Evolutionary conservation across 2,888 invertebrate genomes (phyloP).

Genomic region (Eristalis intricaria): DNA sequence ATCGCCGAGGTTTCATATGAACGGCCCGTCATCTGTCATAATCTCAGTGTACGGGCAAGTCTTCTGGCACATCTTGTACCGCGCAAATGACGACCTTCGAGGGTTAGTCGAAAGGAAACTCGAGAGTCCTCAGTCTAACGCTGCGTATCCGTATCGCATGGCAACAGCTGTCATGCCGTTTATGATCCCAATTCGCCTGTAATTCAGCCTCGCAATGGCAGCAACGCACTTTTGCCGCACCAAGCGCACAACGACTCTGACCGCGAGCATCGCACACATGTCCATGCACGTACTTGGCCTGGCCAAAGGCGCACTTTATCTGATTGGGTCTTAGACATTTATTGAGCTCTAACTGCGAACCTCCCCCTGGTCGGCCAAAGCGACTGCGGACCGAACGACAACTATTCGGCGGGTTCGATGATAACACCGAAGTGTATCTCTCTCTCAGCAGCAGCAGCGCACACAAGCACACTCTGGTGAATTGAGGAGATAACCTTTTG

Average conservation of each 20-base stretch:
- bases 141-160: not conserved
- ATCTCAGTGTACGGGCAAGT: not conserved
- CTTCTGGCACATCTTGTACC: too few species aligned
- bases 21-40: not conserved
- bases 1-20: not conserved
- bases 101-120: not conserved
- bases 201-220: not conserved
- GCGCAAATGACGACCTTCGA: not conserved
- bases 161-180: not conserved
- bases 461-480: not conserved
- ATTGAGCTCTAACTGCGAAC: slow-evolving; percentile 59
- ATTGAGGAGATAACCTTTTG: slow-evolving; percentile 66
- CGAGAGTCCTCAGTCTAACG: not conserved
- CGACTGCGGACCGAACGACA: slow-evolving; percentile 41
- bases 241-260: not conserved
- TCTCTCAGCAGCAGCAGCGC: not conserved
- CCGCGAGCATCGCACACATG: not conserved
- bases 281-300: not conserved
- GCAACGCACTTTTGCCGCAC: not conserved
- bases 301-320: slow-evolving; percentile 39
- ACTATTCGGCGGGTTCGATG: slow-evolving; percentile 25
- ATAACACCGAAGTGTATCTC: slow-evolving; percentile 34
- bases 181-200: not conserved
- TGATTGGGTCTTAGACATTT: slow-evolving; percentile 64
- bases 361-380: slow-evolving; percentile 12